Evolutionary conservation across 2,797 vertebrate genomes (phyloP).

Genomic region (Cuculus canorus): DNA sequence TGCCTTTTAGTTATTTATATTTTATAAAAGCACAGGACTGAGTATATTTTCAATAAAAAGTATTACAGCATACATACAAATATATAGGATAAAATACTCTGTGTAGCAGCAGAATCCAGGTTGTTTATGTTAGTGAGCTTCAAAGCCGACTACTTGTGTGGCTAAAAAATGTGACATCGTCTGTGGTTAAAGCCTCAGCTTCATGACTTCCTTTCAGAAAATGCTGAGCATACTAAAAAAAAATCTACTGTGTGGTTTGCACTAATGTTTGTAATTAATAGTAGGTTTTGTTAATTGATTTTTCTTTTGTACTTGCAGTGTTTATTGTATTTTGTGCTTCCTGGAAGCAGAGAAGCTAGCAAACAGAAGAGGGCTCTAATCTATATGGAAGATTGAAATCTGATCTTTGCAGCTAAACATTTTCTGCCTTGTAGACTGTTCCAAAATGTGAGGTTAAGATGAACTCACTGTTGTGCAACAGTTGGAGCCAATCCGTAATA

Average conservation of each 20-base stretch:
- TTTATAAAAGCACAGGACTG: not conserved
- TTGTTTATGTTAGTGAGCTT: not conserved
- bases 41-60: not conserved
- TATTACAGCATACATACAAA: not conserved
- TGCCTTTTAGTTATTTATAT: not conserved
- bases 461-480: not conserved
- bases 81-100: not conserved
- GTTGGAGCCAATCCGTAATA: not conserved
- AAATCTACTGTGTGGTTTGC: conserved; percentile 59
- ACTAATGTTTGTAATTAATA: conserved; percentile 60
- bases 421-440: not conserved
- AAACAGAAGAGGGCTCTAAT: not conserved
- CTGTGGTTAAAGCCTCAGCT: conserved; percentile 15
- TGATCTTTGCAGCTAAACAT: not conserved
- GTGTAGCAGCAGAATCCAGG: not conserved
- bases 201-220: not conserved
- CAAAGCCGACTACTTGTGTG: conserved; percentile 28
- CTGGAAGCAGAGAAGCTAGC: not conserved
- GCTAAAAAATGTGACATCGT: not conserved
- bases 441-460: not conserved
- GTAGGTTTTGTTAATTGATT: not conserved
- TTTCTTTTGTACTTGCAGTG: not conserved
- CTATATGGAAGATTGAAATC: not conserved
- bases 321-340: not conserved
- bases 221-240: conserved; percentile 17